phyloP scores from a whole-genome alignment of 1,140 invertebrate genomes.

The Drosophila paulistorum region DNA sequence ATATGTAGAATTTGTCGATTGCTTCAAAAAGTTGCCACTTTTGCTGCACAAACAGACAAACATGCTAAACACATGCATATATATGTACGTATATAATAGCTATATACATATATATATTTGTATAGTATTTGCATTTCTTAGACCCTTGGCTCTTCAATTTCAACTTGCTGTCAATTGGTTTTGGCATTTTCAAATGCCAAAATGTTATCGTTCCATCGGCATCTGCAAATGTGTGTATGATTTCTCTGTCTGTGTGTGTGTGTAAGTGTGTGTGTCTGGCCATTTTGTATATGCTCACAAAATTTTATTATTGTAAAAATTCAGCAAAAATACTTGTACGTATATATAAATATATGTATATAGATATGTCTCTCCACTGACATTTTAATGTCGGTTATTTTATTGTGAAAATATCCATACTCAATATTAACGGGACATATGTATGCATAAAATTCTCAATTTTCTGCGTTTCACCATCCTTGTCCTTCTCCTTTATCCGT shows the following conservation, averaged over 20 bases:
- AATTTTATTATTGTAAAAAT: constrained; percentile 21
- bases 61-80: not conserved
- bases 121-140: constrained; percentile 32
- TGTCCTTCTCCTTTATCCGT: not conserved
- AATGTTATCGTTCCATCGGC: constrained; percentile 15
- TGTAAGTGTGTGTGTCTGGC: constrained; percentile 10
- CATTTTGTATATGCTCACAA: constrained; percentile 14
- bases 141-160: constrained; percentile 17
- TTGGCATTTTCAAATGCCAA: constrained; percentile 19
- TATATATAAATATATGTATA: not conserved
- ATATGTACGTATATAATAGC: not conserved
- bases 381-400: constrained; percentile 21
- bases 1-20: constrained; percentile 4
- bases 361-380: constrained; percentile 4
- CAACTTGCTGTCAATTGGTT: constrained; percentile 22
- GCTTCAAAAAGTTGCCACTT: constrained; percentile 9
- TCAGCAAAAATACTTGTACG: not conserved
- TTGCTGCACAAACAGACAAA: not conserved
- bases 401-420: constrained; percentile 16
- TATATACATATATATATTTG: not conserved
- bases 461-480: not conserved
- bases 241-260: not conserved
- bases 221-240: not conserved
- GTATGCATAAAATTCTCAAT: constrained; percentile 5
- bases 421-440: constrained; percentile 17